A percentile compares a stretch with the other conserved stretches of the same genome.
Evolutionary conservation across 1,140 invertebrate species (phyloP).

Genomic region (Bursaphelenchus mucronatus): DNA sequence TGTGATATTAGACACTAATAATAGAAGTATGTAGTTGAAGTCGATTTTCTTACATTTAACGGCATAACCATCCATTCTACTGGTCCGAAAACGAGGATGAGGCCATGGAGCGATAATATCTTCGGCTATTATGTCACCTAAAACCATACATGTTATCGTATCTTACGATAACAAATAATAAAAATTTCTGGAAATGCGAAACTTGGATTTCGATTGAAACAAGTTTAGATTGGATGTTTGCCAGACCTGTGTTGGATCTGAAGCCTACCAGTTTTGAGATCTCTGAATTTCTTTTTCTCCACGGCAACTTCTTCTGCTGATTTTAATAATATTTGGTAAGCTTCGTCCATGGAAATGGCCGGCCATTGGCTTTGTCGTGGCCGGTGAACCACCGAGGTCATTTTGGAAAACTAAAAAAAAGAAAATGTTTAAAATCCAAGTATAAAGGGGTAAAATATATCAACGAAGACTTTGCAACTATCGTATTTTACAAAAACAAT

Average conservation of each 20-base stretch:
- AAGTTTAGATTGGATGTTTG: too few species aligned
- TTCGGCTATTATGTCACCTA: slow-evolving; percentile 16
- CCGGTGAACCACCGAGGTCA: slow-evolving; percentile 21
- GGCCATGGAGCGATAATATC: slow-evolving; percentile 2
- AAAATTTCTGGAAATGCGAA: too few species aligned
- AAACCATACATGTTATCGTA: neutral
- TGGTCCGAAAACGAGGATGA: slow-evolving; percentile 30
- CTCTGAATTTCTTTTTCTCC: neutral
- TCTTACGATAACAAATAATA: too few species aligned
- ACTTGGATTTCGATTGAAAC: too few species aligned
- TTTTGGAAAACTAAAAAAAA: neutral
- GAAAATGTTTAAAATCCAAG: too few species aligned
- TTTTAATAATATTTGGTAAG: slow-evolving; percentile 23
- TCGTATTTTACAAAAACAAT: too few species aligned
- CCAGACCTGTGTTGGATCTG: too few species aligned
- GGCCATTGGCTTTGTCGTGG: slow-evolving; percentile 36
- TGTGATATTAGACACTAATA: neutral
- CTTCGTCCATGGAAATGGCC: slow-evolving; percentile 27
- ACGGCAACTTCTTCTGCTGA: neutral
- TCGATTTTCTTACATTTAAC: slow-evolving; percentile 31
- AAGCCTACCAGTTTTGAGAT: slow-evolving; percentile 4
- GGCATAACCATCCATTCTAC: slow-evolving; percentile 53
- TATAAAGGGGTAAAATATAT: too few species aligned
- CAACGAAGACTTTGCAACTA: too few species aligned
- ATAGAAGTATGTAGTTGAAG: neutral